These are phyloP conservation scores for Crocuta crocuta DNA, from an alignment of 2,113 vertebrate genomes.

Conservation along the genomic window DNA sequence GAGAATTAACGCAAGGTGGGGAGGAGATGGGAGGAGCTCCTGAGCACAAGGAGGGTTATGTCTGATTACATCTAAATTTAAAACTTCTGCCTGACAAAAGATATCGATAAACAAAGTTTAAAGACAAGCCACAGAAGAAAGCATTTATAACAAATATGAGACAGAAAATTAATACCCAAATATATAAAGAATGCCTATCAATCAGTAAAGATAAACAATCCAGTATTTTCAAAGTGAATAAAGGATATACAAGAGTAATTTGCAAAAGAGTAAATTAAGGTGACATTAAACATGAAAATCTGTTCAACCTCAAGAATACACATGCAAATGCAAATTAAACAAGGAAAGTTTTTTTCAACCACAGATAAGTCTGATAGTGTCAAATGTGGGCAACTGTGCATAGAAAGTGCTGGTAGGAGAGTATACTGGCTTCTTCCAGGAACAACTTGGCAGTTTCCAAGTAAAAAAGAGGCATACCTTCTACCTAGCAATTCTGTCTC, in stretches of 20 bases:
- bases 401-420: background rate
- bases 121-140: background rate
- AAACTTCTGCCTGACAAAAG: constrained; percentile 2
- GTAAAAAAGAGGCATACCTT: background rate
- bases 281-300: constrained; percentile 29
- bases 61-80: background rate
- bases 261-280: background rate
- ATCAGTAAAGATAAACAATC: background rate
- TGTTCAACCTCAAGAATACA: background rate
- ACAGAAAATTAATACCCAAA: background rate
- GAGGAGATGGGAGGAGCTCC: background rate
- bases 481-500: background rate
- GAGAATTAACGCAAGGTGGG: background rate
- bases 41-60: background rate
- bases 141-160: background rate
- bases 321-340: constrained; percentile 11
- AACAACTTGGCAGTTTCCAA: background rate
- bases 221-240: background rate
- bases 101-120: background rate
- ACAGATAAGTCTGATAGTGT: background rate
- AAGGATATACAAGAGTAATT: background rate
- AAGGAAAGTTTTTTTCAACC: background rate
- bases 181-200: background rate
- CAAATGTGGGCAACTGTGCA: background rate
- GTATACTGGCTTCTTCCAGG: background rate